These are phyloP conservation scores for Discoglossus pictus DNA, from an alignment of 2,797 vertebrate species.

Conservation along the genomic window DNA sequence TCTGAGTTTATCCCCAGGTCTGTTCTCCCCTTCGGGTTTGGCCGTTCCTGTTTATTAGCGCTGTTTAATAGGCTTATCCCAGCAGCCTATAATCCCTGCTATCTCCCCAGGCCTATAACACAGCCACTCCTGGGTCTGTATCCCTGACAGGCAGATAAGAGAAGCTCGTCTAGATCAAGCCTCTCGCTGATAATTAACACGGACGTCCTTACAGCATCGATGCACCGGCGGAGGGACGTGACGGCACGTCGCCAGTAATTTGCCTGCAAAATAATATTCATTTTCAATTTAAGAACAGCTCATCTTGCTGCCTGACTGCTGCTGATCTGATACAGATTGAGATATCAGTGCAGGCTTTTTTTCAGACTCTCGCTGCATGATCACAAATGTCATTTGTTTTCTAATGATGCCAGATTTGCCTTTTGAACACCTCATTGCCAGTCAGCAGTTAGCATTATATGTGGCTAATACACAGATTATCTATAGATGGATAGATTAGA, in stretches of 20 bases:
- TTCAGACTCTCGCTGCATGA: background rate
- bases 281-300: background rate
- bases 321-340: slow-evolving; percentile 13
- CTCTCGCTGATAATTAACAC: slow-evolving; percentile 32
- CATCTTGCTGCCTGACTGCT: background rate
- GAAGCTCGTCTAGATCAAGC: slow-evolving; percentile 17
- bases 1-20: slow-evolving; percentile 27
- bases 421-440: no score
- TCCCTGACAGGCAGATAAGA: slow-evolving; percentile 29
- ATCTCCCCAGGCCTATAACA: slow-evolving; percentile 35
- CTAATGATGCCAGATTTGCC: no score
- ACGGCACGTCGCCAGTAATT: background rate
- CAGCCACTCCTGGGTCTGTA: background rate
- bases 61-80: slow-evolving; percentile 44
- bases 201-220: slow-evolving; percentile 2
- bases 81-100: slow-evolving; percentile 28
- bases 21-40: slow-evolving; percentile 22
- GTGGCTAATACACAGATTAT: no score
- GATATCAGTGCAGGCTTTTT: background rate
- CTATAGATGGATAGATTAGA: no score
- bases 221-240: background rate
- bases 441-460: no score
- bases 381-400: background rate
- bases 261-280: slow-evolving; percentile 22
- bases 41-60: slow-evolving; percentile 33